phyloP scores from a whole-genome alignment of 2,113 vertebrate species.

The Podarcis raffonei region DNA sequence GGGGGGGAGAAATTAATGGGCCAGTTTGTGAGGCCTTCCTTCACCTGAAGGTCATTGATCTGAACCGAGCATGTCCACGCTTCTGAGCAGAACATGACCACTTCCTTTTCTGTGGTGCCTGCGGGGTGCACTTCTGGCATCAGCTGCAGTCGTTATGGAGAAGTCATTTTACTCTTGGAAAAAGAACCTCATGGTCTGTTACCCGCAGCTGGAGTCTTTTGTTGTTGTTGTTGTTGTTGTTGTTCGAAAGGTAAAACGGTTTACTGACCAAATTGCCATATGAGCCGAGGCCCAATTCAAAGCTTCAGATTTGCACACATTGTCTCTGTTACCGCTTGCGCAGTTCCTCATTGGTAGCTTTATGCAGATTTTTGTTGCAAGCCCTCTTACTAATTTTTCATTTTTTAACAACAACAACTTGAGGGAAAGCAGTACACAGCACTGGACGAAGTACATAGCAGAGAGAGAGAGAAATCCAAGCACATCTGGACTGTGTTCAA shows the following conservation, averaged over 20 bases:
- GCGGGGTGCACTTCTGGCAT: not conserved
- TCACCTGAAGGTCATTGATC: accelerated
- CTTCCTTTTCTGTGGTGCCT: not conserved
- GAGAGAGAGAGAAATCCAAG: not conserved
- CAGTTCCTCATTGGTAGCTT: not conserved
- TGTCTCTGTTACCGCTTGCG: accelerated
- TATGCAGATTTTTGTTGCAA: not conserved
- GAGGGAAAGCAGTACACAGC: not conserved
- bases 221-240: not conserved
- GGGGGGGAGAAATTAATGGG: accelerated
- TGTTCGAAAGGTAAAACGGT: not conserved
- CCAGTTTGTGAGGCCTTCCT: accelerated
- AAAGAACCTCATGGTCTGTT: accelerated
- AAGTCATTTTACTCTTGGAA: too few relatives aligned
- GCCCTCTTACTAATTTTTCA: not conserved
- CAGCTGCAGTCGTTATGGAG: not conserved
- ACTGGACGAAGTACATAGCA: not conserved
- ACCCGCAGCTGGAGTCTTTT: not conserved
- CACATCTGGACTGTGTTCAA: not conserved
- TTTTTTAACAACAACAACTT: not conserved
- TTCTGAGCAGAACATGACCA: accelerated
- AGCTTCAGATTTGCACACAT: accelerated
- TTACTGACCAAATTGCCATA: not conserved
- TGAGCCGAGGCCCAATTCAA: not conserved
- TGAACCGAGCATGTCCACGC: accelerated